Evolutionary conservation across 2,113 vertebrate species (phyloP).

Genomic region (Oncorhynchus masou): DNA sequence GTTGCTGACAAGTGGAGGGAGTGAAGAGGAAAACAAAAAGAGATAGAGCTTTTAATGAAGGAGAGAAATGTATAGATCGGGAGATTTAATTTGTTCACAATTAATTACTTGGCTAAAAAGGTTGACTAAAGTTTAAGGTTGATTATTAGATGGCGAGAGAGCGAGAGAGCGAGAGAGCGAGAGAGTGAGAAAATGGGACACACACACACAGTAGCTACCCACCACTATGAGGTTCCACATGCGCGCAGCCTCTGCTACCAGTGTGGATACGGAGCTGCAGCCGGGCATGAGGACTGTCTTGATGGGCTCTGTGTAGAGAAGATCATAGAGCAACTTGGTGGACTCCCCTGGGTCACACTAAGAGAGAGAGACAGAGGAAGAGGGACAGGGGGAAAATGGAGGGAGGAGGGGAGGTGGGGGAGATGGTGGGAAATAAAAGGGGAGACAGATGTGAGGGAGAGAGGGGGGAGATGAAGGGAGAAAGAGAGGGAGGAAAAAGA

Average conservation of each 20-base stretch:
- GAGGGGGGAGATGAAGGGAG: not conserved
- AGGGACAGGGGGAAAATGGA: not conserved
- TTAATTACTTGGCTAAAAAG: not conserved
- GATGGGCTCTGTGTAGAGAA: constrained; percentile 93
- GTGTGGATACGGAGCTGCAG: constrained; percentile 90
- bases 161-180: no score
- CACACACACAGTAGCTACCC: constrained; percentile 27
- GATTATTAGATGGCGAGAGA: no score
- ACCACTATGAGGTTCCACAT: constrained; percentile 99
- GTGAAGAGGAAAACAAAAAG: not conserved
- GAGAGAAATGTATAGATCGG: not conserved
- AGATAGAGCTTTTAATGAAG: not conserved
- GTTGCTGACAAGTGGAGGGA: not conserved
- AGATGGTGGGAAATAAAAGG: no score
- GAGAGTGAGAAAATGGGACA: no score
- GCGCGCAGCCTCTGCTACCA: constrained; percentile 90
- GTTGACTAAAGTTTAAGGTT: no score
- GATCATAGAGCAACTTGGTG: constrained; percentile 91
- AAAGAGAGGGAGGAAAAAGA: no score
- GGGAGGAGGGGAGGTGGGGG: not conserved
- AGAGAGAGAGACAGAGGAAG: not conserved
- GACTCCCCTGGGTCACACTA: constrained; percentile 93
- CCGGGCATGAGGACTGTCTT: constrained; percentile 96
- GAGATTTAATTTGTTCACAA: not conserved
- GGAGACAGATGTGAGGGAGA: not conserved